Base-by-base conservation (phyloP, 2,888 invertebrate genomes). In the Lutraria lutraria region DNA sequence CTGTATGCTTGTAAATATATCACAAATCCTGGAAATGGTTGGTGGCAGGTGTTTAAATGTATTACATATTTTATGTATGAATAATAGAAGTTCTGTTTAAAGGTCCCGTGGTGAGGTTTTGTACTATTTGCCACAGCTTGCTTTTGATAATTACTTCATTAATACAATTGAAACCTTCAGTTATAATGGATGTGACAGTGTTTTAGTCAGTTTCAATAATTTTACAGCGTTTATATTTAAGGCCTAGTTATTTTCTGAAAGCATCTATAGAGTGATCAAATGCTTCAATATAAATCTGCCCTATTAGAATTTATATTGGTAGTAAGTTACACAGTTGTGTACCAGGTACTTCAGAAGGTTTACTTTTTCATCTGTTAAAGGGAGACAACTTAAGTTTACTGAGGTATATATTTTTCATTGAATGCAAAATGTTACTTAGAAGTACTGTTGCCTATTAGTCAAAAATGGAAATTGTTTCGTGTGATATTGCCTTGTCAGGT, bases 21-120 rank as follows among this genome's bases (percentile, higher is more conserved):
- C 63, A 68, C 2, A 25, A 25, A n/a, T 68, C 0, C 25, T 68
- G 63, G 63, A 25, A 68, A 68, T 68, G n/a, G 63, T 68, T 68
- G 63, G 63, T 25, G 25, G 63, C 63, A 68, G 63, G 25, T 68
- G 63, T 68, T 68, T 68, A 25, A 13, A 8, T 68, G 6, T 12
- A 68, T 68, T 25, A 25, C 63, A 68, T 68, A 68, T 68, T n/a
- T n/a, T 25, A n/a, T 68, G 63, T 68, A 68, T 68, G 63, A 68
- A 68, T 13, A 68, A n/a, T 25, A 25, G 8, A 43, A 25, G n/a
- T 25, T 25, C 63, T 68, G 63, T 68, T 68, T 13, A 68, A 25
- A 8, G 3, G 60, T 60, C 21, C 21, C 0, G 43, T n/a, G 19
- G n/a, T 25, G 25, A 68, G 63, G 63, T 15, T 43, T 43, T 68